A percentile compares a stretch with the other conserved stretches of the same genome.
phyloP scores from a whole-genome alignment of 2,888 invertebrate species.

The Lepeophtheirus nordmannii region DNA sequence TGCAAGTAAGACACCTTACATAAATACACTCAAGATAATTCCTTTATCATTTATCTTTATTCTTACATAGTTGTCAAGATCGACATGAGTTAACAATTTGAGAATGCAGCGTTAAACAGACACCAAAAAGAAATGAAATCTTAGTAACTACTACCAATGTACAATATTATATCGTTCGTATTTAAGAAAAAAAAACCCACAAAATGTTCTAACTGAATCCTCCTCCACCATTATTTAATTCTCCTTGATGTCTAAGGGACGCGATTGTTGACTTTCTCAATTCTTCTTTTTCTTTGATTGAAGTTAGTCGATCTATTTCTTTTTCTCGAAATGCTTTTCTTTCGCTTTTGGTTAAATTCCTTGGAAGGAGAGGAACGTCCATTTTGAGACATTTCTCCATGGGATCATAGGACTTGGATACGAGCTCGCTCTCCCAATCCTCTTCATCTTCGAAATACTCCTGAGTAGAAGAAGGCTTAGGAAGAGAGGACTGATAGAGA shows the following conservation, averaged over 20 bases:
- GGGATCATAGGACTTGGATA: background rate
- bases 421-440: background rate
- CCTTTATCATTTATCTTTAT: too few species aligned
- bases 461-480: background rate
- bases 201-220: too few species aligned
- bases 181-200: too few species aligned
- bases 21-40: background rate
- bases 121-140: too few species aligned
- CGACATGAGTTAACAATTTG: too few species aligned
- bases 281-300: background rate
- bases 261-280: background rate
- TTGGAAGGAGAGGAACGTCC: background rate
- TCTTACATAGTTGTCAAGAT: too few species aligned
- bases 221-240: too few species aligned
- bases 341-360: background rate
- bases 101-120: too few species aligned
- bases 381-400: background rate
- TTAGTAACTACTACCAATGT: too few species aligned
- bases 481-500: background rate
- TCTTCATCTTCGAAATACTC: background rate
- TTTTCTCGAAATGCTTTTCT: background rate
- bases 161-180: too few species aligned
- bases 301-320: background rate
- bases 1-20: slow-evolving; percentile 40
- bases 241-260: too few species aligned